A percentile compares a stretch with the other conserved stretches of the same genome.
Conservation (phyloP, 2,113 vertebrate genomes). For the Galemys pyrenaicus region DNA sequence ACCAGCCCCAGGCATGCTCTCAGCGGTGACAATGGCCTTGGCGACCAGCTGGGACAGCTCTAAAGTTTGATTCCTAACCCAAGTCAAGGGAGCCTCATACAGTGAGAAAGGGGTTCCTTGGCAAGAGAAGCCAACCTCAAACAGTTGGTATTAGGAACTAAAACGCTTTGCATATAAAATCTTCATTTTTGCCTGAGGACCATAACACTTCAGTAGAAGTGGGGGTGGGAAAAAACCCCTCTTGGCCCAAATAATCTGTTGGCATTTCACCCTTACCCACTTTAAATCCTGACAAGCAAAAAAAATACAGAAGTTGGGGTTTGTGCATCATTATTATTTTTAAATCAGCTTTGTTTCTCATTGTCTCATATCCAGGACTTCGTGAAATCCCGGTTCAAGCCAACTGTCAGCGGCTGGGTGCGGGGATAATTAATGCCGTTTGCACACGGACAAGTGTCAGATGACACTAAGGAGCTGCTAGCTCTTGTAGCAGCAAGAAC, state of each 20-base stretch:
- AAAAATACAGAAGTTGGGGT: not conserved
- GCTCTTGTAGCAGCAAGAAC: not conserved
- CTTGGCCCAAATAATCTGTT: not conserved
- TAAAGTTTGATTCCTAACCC: not conserved
- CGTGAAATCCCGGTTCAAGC: not conserved
- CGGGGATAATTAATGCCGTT: not conserved
- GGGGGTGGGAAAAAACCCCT: not conserved
- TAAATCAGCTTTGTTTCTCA: not conserved
- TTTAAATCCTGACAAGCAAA: not conserved
- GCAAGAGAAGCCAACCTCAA: not conserved
- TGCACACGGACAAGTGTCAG: not conserved
- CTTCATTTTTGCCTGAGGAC: not conserved
- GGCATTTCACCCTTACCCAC: not conserved
- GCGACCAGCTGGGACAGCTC: not conserved
- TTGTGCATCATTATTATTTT: not conserved
- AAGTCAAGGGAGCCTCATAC: not conserved
- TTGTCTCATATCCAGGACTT: not conserved
- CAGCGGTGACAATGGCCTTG: not conserved
- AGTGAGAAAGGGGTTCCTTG: not conserved
- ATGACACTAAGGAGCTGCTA: not conserved
- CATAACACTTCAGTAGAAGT: not conserved
- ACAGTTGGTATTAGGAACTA: not conserved
- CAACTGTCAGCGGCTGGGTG: not conserved
- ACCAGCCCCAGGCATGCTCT: not conserved
- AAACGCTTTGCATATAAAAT: not conserved